phyloP scores from a whole-genome alignment of 2,888 invertebrate species.

The Stenodema calcarata region DNA sequence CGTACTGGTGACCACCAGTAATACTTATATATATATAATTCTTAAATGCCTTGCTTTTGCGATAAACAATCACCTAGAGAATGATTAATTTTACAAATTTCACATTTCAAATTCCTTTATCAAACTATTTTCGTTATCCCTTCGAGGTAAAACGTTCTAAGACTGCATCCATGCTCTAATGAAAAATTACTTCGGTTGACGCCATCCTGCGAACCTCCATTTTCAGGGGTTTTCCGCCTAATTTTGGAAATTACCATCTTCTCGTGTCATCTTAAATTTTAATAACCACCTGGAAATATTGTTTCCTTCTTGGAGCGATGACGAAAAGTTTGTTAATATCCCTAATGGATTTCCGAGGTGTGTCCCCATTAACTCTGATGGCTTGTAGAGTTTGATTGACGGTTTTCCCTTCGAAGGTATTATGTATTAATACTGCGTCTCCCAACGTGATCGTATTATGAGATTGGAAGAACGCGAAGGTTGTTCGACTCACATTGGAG shows the following conservation, averaged over 20 bases:
- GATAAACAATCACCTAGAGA: too few relatives aligned
- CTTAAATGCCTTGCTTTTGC: too few relatives aligned
- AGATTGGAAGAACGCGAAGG: background rate
- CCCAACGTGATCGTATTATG: background rate
- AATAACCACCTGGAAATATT: background rate
- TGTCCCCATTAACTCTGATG: background rate
- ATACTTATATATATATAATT: too few relatives aligned
- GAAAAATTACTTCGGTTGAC: too few relatives aligned
- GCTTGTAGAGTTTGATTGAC: background rate
- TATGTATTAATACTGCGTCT: background rate
- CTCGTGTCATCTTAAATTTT: background rate
- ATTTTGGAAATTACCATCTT: background rate
- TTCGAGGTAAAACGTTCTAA: too few relatives aligned
- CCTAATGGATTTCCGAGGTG: background rate
- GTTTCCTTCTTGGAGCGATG: background rate
- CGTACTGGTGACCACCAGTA: too few relatives aligned
- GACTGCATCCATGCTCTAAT: too few relatives aligned
- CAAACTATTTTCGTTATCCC: too few relatives aligned
- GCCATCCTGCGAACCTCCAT: too few relatives aligned
- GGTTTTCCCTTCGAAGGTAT: background rate
- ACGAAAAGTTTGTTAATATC: conserved; percentile 2
- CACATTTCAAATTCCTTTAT: too few relatives aligned
- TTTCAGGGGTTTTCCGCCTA: background rate
- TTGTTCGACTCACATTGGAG: background rate
- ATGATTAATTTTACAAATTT: too few relatives aligned